phyloP scores from a whole-genome alignment of 1,140 invertebrate genomes.

The Drosophila simulans region DNA sequence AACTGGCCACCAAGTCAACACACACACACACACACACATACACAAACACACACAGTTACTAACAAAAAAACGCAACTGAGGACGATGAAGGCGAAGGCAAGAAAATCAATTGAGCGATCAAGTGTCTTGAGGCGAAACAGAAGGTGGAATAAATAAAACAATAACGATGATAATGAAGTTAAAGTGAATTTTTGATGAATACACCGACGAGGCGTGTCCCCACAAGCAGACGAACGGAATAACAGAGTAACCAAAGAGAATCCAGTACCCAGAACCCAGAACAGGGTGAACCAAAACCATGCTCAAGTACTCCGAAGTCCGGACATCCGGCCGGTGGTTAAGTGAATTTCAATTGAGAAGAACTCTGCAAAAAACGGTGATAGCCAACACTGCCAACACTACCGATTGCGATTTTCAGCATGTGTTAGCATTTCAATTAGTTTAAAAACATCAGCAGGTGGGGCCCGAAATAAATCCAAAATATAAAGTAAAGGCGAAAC shows the following conservation, averaged over 20 bases:
- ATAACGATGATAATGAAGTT: conserved; percentile 84
- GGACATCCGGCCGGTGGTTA: conserved; percentile 61
- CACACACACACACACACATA: conserved; percentile 8
- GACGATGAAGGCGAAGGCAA: conserved; percentile 47
- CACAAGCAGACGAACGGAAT: conserved; percentile 31
- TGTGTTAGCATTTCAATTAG: conserved; percentile 46
- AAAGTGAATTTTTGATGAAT: conserved; percentile 84
- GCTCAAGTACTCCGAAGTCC: conserved; percentile 56
- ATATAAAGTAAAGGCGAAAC: conserved; percentile 7
- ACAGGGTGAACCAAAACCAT: conserved; percentile 34
- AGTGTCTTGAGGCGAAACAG: conserved; percentile 84
- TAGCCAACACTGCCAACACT: background rate
- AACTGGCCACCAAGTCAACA: conserved; percentile 45
- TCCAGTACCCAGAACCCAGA: conserved; percentile 2
- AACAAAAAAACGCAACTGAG: conserved; percentile 17
- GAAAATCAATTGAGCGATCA: conserved; percentile 84
- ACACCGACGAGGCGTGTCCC: conserved; percentile 73
- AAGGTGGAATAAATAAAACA: conserved; percentile 85
- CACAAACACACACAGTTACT: conserved; percentile 7
- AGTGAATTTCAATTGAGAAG: conserved; percentile 30
- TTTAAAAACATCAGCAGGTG: conserved; percentile 22
- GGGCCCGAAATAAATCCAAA: background rate
- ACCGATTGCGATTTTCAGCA: conserved; percentile 13
- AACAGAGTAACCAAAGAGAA: conserved; percentile 17
- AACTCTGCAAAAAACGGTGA: background rate